Conservation (phyloP, 2,113 vertebrate species). For the Speoplatyrhinus poulsoni region DNA sequence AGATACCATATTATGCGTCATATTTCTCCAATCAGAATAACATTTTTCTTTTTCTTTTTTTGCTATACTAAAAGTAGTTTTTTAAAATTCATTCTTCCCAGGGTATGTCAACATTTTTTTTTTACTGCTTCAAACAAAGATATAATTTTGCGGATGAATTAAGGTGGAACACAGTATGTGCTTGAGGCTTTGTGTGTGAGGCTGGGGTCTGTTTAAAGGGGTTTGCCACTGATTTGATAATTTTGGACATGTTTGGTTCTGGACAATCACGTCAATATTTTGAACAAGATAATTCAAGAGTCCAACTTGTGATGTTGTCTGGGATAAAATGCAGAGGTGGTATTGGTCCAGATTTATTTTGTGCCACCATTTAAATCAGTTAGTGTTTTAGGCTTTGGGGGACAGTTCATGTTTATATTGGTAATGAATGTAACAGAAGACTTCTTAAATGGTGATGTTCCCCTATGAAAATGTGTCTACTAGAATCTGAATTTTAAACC, state of each 20-base stretch:
- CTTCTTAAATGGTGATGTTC: constrained; percentile 13
- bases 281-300: constrained; percentile 1
- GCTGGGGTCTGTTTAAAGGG: constrained; percentile 57
- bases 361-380: not conserved
- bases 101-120: constrained; percentile 33
- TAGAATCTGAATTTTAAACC: constrained; percentile 47
- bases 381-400: constrained; percentile 8
- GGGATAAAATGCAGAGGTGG: not conserved
- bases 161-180: not conserved
- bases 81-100: too few species aligned
- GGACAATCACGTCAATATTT: constrained; percentile 22
- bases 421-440: not conserved
- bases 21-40: constrained; percentile 41
- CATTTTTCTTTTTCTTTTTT: not conserved
- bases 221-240: constrained; percentile 54
- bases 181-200: not conserved
- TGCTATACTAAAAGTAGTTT: constrained; percentile 2
- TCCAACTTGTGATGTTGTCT: constrained; percentile 16
- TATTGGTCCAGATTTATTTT: not conserved
- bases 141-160: constrained; percentile 36
- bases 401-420: constrained; percentile 22
- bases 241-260: constrained; percentile 40
- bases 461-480: constrained; percentile 40
- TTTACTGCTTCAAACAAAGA: constrained; percentile 37
- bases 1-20: constrained; percentile 26